These are phyloP conservation scores for Hemibagrus guttatus DNA, from an alignment of 2,797 vertebrate species.

Conservation along the genomic window DNA sequence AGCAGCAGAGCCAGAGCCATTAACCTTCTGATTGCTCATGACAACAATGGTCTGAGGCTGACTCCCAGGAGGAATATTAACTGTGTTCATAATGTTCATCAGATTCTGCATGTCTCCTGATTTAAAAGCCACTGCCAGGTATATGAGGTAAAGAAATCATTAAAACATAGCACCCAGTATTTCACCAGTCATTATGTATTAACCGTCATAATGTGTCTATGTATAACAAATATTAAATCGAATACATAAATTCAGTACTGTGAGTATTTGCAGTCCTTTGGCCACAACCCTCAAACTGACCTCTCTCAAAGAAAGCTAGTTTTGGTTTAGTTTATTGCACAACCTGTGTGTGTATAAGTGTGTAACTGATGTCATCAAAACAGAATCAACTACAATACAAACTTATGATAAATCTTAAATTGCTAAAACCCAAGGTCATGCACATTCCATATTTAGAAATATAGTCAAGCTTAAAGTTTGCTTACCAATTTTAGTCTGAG, in stretches of 20 bases:
- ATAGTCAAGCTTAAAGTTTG: background rate
- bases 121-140: constrained; percentile 72
- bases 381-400: background rate
- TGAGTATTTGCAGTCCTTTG: background rate
- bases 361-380: background rate
- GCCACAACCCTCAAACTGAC: background rate
- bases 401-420: background rate
- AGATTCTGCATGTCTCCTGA: constrained; percentile 72
- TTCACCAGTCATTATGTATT: background rate
- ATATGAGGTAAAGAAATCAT: background rate
- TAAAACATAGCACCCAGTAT: background rate
- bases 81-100: constrained; percentile 75
- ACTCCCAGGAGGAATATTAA: constrained; percentile 67
- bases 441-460: background rate
- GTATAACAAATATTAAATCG: background rate
- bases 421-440: background rate
- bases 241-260: background rate
- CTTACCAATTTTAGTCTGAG: constrained; percentile 78
- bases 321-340: background rate
- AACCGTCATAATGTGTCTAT: background rate
- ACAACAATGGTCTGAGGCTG: constrained; percentile 75
- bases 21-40: constrained; percentile 73
- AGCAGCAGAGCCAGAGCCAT: constrained; percentile 41
- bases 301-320: background rate
- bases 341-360: background rate